phyloP scores from a whole-genome alignment of 2,113 vertebrate genomes.

The Calyptommatus sinebrachiatus region DNA sequence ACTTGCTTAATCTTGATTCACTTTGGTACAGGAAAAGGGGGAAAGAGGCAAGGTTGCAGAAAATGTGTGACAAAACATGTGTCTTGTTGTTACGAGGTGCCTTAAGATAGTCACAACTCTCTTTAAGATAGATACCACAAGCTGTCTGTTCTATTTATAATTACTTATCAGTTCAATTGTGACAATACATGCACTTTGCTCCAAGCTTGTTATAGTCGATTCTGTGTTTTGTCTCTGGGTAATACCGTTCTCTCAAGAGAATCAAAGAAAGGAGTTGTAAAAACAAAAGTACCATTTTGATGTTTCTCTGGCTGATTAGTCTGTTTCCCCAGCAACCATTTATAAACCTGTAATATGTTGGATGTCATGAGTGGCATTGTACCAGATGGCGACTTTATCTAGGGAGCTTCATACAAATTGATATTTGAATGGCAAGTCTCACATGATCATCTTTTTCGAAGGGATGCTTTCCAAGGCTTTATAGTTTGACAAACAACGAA shows the following conservation, averaged over 20 bases:
- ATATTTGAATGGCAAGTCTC: slow-evolving; percentile 52
- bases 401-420: slow-evolving; percentile 34
- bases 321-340: slow-evolving; percentile 49
- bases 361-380: slow-evolving; percentile 48
- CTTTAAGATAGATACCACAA: background rate
- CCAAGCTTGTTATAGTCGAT: slow-evolving; percentile 44
- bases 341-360: slow-evolving; percentile 53
- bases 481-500: slow-evolving; percentile 41
- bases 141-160: too few relatives aligned
- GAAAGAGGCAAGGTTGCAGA: background rate
- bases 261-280: slow-evolving; percentile 51
- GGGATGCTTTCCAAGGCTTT: slow-evolving; percentile 53
- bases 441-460: slow-evolving; percentile 56
- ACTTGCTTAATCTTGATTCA: too few relatives aligned
- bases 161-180: too few relatives aligned
- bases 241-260: slow-evolving; percentile 57
- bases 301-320: slow-evolving; percentile 62
- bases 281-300: slow-evolving; percentile 11
- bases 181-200: background rate
- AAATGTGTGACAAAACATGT: slow-evolving; percentile 23
- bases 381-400: slow-evolving; percentile 58
- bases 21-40: too few relatives aligned
- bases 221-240: slow-evolving; percentile 59
- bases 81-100: background rate
- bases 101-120: too few relatives aligned